These are phyloP conservation scores for Gisinianus flammeolus DNA, from an alignment of 2,888 invertebrate species.

Conservation along the genomic window DNA sequence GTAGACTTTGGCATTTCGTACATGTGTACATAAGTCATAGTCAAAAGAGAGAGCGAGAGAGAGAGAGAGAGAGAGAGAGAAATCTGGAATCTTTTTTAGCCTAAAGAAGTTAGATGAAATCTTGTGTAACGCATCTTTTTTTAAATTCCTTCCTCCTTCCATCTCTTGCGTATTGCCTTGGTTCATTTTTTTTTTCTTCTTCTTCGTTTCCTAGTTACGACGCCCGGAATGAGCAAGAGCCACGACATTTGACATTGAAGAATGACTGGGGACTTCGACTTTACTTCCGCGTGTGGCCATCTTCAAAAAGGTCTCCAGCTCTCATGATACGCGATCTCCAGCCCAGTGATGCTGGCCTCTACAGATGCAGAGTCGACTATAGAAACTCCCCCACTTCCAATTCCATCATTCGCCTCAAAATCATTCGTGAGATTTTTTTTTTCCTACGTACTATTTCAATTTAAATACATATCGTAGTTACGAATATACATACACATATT, in stretches of 20 bases:
- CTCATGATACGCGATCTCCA: slow-evolving; percentile 56
- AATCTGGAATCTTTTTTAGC: background rate
- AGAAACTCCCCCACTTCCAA: slow-evolving; percentile 86
- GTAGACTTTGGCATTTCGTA: background rate
- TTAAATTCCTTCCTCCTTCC: background rate
- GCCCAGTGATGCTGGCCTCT: slow-evolving; percentile 68
- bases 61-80: too few species aligned
- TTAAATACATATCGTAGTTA: background rate
- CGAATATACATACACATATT: background rate
- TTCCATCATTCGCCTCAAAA: slow-evolving; percentile 81
- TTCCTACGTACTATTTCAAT: background rate
- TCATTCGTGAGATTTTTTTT: slow-evolving; percentile 71
- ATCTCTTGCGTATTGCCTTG: background rate
- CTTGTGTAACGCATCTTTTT: slow-evolving; percentile 6
- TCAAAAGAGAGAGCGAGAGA: too few species aligned
- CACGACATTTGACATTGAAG: slow-evolving; percentile 57
- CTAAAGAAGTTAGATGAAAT: background rate
- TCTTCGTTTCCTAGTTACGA: slow-evolving; percentile 54
- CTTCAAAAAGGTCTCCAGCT: slow-evolving; percentile 52
- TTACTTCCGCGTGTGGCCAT: slow-evolving; percentile 57
- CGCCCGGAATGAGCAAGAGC: slow-evolving; percentile 53
- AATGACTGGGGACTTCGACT: slow-evolving; percentile 57
- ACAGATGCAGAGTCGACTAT: slow-evolving; percentile 88
- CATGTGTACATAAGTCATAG: too few species aligned
- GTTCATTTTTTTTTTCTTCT: slow-evolving; percentile 30